Conservation (phyloP, 2,888 invertebrate species). For the Calameuta pallipes region DNA sequence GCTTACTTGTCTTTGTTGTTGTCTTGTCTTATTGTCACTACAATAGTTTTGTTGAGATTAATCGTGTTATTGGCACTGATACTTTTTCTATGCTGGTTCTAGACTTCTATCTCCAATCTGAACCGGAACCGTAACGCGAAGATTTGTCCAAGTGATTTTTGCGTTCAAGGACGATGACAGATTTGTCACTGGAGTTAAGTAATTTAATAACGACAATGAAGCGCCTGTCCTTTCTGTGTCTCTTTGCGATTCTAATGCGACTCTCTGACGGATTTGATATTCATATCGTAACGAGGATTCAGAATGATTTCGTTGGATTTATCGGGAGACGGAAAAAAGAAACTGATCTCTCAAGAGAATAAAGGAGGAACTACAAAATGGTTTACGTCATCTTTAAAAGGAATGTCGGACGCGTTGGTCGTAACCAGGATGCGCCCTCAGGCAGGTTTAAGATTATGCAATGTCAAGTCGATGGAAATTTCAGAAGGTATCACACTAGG, state of each 20-base stretch:
- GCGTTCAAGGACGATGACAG: not conserved
- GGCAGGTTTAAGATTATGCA: slow-evolving; percentile 30
- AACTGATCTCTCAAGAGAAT: not conserved
- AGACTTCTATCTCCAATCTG: not conserved
- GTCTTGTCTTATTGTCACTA: no score
- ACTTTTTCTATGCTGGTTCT: not conserved
- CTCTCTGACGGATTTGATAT: no score
- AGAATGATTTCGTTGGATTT: not conserved
- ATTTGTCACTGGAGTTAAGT: not conserved
- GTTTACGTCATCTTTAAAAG: not conserved
- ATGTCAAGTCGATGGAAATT: slow-evolving; percentile 9
- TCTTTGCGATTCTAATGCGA: no score
- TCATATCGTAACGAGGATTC: no score
- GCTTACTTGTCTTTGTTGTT: not conserved
- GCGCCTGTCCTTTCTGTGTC: not conserved
- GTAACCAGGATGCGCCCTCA: slow-evolving; percentile 25
- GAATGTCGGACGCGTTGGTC: slow-evolving; percentile 19
- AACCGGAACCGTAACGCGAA: not conserved
- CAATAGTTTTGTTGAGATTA: not conserved
- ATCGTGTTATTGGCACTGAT: not conserved
- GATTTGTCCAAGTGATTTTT: not conserved
- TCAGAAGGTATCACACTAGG: not conserved
- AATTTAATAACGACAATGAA: not conserved
- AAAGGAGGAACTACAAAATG: not conserved
- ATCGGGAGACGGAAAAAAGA: not conserved